Evolutionary conservation across 2,888 invertebrate species (phyloP), one percentile per base, ranked within the genome.

Genomic region (Meloe dianella): DNA sequence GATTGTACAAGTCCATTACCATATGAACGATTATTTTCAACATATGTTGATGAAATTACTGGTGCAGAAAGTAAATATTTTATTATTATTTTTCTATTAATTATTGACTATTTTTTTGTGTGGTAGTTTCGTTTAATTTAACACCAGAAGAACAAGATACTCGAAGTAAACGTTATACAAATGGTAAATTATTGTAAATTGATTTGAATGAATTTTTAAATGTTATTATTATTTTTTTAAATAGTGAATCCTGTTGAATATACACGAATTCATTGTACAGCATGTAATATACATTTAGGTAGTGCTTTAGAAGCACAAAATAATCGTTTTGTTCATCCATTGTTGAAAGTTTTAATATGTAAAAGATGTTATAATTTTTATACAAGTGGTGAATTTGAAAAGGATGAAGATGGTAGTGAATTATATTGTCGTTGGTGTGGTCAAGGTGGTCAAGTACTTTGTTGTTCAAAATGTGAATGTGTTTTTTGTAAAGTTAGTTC

Each of bases 341-440:
- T 92, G 79, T 80, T 93, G 2, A 88, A 89, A 38, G 92, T 92
- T 0, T 83, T 93, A 9, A 87, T 93, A 41, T 93, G 93, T 77
- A 87, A 88, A 60, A 86, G 87, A 58, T 93, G 93, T 80, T 89
- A 89, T 74, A 89, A 90, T 47, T 93, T 93, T 80, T 93, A 93
- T 78, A 91, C 91, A 62, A 92, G 92, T 80, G 93, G 93, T 6
- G 92, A 91, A 75, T 93, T 93, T 81, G 92, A 91, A 67, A 92
- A 92, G 83, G 93, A 93, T 60, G 92, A 93, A 80, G 93, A 93
- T 84, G 92, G 92, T 27, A 93, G 92, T 17, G 93, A 93, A 80
- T 83, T 93, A 69, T 93, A 93, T 78, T 93, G 93, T 75, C 87
- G 93, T 60, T 93, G 93, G 93, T 93, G 93, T 78, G 93, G 93